Evolutionary conservation across 2,113 vertebrate species (phyloP), one percentile per base, ranked within the genome.

Genomic region (Paratilapia polleni): DNA sequence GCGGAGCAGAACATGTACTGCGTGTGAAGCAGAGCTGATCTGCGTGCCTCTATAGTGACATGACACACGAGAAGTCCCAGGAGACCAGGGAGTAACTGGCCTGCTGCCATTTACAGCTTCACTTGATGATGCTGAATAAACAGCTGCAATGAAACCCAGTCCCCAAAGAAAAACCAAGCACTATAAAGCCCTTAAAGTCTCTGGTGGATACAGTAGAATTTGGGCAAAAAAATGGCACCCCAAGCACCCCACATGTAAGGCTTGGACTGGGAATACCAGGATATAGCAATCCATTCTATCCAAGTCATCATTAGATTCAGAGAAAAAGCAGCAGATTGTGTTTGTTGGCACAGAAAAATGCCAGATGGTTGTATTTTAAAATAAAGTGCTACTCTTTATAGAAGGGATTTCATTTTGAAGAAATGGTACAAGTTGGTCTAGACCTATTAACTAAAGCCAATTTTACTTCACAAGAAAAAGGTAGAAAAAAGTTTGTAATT

Each of bases 21-120:
- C 76, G 64, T 19, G 19, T 88, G 82, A 85, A 86, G 88, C 26
- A 59, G 77, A 88, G 89, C 60, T 90, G 92, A 94, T 92, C 94
- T 88, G 85, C 83, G 87, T 82, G 89, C 88, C 77, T 86, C 82
- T 76, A 73, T 58, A 75, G 92, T 86, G 88, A 94, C 84, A 89
- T 52, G 75, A 91, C 83, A 88, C 87, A 78, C 63, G 52, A 84
- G 10, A 76, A 87, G 64, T 83, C 90, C 85, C 87, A 34, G 41
- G 77, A 80, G 90, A 85, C 43, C 52, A 5, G 49, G 28, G 38
- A 86, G 59, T 87, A 81, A 81, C 74, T 66, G 77, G 88, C 78
- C 59, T 85, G 63, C 38, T 84, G 82, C 83, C 89, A 86, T 92
- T 85, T 63, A 88, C 84, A 85, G 79, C 60, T 34, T 68, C 70